Evolutionary conservation across 2,797 vertebrate species (phyloP).

Genomic region (Sarcophilus harrisii): DNA sequence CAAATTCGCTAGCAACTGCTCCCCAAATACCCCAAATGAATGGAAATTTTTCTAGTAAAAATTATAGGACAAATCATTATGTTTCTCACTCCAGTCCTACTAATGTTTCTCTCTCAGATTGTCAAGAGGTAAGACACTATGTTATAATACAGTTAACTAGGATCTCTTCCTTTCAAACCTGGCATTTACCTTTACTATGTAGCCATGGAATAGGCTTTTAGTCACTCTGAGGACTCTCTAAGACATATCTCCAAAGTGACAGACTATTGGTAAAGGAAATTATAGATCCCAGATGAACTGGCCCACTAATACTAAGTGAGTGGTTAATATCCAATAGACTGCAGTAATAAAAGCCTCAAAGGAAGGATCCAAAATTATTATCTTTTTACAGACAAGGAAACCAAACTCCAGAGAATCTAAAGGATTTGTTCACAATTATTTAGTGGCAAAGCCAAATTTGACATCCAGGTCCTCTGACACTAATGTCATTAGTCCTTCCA

Average conservation of each 20-base stretch:
- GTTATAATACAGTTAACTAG: neutral
- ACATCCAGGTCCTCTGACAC: neutral
- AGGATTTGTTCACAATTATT: neutral
- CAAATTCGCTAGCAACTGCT: neutral
- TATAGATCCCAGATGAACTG: neutral
- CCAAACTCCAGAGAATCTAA: neutral
- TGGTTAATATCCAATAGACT: neutral
- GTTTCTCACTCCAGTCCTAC: neutral
- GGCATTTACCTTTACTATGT: neutral
- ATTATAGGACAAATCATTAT: neutral
- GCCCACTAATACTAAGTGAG: neutral
- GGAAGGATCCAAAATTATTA: neutral
- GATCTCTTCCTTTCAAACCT: neutral
- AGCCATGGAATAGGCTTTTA: neutral
- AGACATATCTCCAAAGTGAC: neutral
- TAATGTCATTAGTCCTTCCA: neutral
- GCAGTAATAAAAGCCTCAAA: neutral
- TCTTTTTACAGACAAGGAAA: neutral
- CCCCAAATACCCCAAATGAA: neutral
- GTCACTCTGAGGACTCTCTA: neutral
- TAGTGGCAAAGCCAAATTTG: neutral
- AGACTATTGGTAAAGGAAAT: neutral
- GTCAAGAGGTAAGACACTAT: neutral
- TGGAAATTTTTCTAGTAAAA: fast-evolving
- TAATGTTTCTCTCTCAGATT: neutral